These are phyloP conservation scores for Gambelia wislizenii DNA, from an alignment of 2,797 vertebrate genomes.

Conservation along the genomic window DNA sequence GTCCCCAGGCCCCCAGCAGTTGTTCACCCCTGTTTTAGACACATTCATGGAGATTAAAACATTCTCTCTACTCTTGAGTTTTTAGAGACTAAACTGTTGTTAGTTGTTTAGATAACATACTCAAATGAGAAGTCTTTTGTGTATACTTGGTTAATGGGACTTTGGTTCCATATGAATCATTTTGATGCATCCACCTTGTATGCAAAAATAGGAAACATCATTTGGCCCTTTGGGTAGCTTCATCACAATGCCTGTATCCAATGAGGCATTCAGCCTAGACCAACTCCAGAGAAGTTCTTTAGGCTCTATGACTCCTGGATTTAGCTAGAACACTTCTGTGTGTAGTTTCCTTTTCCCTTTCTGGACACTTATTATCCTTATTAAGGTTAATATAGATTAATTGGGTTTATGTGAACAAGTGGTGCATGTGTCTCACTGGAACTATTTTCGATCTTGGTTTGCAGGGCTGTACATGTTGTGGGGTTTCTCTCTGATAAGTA, in stretches of 20 bases:
- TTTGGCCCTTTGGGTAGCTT: background rate
- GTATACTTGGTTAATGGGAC: background rate
- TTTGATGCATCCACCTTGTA: background rate
- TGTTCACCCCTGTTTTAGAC: background rate
- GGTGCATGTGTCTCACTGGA: constrained; percentile 15
- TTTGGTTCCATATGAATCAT: background rate
- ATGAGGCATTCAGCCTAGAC: background rate
- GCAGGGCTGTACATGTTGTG: constrained; percentile 90
- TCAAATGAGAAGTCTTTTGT: background rate
- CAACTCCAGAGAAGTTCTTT: too few relatives aligned
- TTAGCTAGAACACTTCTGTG: background rate
- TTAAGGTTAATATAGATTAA: background rate
- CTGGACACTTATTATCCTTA: background rate
- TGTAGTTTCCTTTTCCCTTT: background rate
- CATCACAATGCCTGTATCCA: background rate
- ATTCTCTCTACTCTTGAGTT: background rate
- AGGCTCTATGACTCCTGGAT: background rate
- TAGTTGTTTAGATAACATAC: background rate
- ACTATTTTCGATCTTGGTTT: constrained; percentile 45
- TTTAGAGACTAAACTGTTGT: background rate
- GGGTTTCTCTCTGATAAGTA: constrained; percentile 93
- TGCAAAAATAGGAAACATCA: background rate
- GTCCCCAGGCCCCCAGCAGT: too few relatives aligned
- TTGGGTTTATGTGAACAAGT: background rate
- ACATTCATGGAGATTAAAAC: background rate